Evolutionary conservation across 2,113 vertebrate genomes (phyloP).

Genomic region (Rhea americana): DNA sequence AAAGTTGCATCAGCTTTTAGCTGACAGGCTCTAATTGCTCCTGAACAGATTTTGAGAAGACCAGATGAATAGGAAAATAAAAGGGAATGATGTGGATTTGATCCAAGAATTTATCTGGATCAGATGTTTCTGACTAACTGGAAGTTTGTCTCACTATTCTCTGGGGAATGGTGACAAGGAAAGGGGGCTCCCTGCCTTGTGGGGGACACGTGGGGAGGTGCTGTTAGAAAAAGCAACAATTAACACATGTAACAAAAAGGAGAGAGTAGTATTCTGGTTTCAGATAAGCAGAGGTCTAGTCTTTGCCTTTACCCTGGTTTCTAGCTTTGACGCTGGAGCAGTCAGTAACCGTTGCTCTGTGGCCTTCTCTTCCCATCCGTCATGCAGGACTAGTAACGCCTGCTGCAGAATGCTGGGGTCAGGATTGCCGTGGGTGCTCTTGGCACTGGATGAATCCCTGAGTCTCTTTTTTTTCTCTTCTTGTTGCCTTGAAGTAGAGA

Average conservation of each 20-base stretch:
- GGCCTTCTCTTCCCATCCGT: not conserved
- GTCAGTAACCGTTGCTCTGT: not conserved
- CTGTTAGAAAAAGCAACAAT: not conserved
- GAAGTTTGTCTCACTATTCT: not conserved
- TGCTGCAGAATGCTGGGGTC: not conserved
- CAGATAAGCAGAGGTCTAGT: not conserved
- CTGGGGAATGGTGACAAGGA: not conserved
- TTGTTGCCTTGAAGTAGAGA: not conserved
- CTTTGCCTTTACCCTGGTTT: not conserved
- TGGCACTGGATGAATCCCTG: not conserved
- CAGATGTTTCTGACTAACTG: not conserved
- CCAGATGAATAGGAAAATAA: slow-evolving; percentile 59
- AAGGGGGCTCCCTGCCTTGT: not conserved
- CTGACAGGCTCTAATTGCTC: slow-evolving; percentile 67
- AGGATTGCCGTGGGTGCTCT: not conserved
- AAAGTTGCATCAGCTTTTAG: slow-evolving; percentile 65
- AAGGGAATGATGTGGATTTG: not conserved
- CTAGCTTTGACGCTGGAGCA: not conserved
- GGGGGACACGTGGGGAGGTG: accelerated
- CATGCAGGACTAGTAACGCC: accelerated
- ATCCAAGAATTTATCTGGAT: not conserved
- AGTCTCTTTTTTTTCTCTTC: accelerated
- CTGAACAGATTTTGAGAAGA: slow-evolving; percentile 53
- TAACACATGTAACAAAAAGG: not conserved
- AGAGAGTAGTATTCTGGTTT: not conserved